Base-by-base conservation (phyloP, 2,888 invertebrate genomes). In the Seira ritae region DNA sequence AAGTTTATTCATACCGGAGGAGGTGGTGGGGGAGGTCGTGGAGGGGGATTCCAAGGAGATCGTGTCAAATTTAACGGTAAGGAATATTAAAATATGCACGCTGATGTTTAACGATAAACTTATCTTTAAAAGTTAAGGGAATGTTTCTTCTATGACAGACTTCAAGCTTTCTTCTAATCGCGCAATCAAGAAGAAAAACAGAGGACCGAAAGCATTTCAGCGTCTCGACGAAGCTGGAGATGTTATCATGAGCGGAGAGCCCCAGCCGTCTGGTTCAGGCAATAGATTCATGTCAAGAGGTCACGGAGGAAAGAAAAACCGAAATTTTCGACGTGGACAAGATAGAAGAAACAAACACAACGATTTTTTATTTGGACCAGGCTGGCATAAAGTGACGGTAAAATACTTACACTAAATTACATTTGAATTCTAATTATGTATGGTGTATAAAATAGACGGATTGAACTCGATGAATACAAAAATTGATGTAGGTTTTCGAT, bases 301-400 rank as follows among this genome's bases (percentile, higher is more conserved):
- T n/a, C 22, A 65, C 23, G 55, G 75, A 12, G 70, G 46, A 20
- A 77, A 79, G n/a, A 46, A 68, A 0, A 66, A 77, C 15, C 76
- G 76, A 31, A 66, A 70, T n/a, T 31, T 73, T 37, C 23, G 55
- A 55, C 15, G 6, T 55, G 17, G 17, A 55, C 71, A 80, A 19
- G 62, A 81, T 60, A 85, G 78, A 71, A 22, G 82, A 42, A 80
- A 73, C 31, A 73, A 84, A 73, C 65, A 76, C 1, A 76, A 62
- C 20, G 50, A 69, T 50, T 79, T 85, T 67, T 50, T 79, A 2
- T 86, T 84, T 69, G 88, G 88, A 12, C 88, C 88, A 3, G 77
- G 73, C 4, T 88, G 88, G 88, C 88, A 88, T 68, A 88, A 86
- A 85, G 79, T 87, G 8, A 80, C 77, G 37, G 88, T 88, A 72